Evolutionary conservation across 2,888 invertebrate genomes (phyloP).

Genomic region (Tipula unca): DNA sequence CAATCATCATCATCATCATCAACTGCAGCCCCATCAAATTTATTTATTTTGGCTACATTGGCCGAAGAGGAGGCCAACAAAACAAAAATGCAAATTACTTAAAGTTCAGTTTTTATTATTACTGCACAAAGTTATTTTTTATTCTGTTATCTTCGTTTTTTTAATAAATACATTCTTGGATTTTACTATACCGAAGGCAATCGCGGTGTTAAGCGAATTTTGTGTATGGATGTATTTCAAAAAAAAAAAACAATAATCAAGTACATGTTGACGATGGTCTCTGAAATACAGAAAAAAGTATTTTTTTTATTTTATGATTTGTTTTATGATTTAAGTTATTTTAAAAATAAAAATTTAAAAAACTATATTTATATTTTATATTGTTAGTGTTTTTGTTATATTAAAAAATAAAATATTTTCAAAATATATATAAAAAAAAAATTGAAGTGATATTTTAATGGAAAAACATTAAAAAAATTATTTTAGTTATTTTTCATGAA

Average conservation of each 20-base stretch:
- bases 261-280: background rate
- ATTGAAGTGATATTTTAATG: conserved; percentile 14
- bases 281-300: background rate
- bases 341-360: background rate
- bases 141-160: background rate
- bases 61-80: conserved; percentile 15
- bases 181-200: background rate
- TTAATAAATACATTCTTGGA: background rate
- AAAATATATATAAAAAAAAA: background rate
- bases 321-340: background rate
- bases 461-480: background rate
- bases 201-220: background rate
- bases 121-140: background rate
- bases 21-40: background rate
- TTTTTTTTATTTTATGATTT: background rate
- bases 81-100: conserved; percentile 16
- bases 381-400: background rate
- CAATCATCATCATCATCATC: background rate
- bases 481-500: background rate
- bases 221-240: background rate
- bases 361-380: background rate
- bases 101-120: background rate
- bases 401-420: background rate
- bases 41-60: conserved; percentile 20
- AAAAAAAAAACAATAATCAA: background rate